phyloP scores from a whole-genome alignment of 2,113 vertebrate species.

The Proterorhinus semilunaris region DNA sequence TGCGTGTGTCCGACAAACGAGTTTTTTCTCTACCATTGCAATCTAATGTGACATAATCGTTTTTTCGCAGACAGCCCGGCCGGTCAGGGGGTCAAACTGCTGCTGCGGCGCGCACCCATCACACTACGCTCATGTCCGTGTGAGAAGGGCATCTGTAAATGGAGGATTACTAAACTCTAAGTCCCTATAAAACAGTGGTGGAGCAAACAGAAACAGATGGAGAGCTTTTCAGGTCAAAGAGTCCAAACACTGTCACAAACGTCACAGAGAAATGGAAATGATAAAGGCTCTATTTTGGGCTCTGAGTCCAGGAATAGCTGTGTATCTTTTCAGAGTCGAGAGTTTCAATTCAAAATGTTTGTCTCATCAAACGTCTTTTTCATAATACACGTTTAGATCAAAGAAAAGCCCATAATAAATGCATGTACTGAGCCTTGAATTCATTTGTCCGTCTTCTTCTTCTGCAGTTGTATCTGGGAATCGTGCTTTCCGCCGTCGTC shows the following conservation, averaged over 20 bases:
- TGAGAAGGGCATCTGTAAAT: not conserved
- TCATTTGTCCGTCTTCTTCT: not conserved
- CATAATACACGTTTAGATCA: conserved; percentile 28
- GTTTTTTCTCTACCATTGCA: not conserved
- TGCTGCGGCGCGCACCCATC: not conserved
- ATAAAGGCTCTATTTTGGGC: conserved; percentile 5
- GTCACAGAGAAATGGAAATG: not conserved
- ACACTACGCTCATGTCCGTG: not conserved
- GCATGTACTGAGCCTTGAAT: conserved; percentile 5
- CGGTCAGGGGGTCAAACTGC: not conserved
- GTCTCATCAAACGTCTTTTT: not conserved
- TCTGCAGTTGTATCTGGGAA: conserved; percentile 84
- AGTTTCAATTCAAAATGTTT: not conserved
- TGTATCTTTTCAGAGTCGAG: not conserved
- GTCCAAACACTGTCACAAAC: not conserved
- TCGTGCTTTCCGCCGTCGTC: conserved; percentile 87
- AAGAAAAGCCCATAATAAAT: not conserved
- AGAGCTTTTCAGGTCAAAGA: not conserved
- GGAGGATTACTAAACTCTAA: not conserved
- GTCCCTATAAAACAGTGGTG: not conserved
- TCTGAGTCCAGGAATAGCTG: conserved; percentile 27
- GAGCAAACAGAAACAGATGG: conserved; percentile 8
- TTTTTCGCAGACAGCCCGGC: conserved; percentile 39
- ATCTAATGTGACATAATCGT: not conserved
- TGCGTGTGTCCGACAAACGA: not conserved